These are phyloP conservation scores for Ictalurus punctatus DNA, from an alignment of 2,113 vertebrate genomes.

Conservation along the genomic window DNA sequence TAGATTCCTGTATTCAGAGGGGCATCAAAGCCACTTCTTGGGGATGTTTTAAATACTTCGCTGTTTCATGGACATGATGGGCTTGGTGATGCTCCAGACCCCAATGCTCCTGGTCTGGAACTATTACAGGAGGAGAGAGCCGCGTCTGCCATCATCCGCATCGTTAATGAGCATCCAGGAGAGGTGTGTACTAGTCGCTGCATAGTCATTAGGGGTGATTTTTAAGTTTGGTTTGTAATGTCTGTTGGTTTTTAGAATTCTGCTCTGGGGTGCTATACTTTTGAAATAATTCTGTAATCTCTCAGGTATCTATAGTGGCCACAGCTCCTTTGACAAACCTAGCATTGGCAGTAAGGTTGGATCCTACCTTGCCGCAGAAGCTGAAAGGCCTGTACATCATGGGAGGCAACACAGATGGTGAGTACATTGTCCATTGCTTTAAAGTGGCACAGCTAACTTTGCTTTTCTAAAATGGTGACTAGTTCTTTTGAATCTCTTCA, in stretches of 20 bases:
- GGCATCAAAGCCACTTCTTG: constrained; percentile 64
- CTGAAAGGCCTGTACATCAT: constrained; percentile 77
- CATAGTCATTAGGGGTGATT: background rate
- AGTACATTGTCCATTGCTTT: constrained; percentile 43
- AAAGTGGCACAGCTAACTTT: background rate
- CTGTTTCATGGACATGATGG: constrained; percentile 74
- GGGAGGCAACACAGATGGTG: constrained; percentile 80
- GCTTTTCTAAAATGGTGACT: background rate
- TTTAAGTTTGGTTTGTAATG: background rate
- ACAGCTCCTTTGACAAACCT: constrained; percentile 78
- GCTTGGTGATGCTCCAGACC: constrained; percentile 73
- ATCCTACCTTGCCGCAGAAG: constrained; percentile 75
- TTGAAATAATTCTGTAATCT: background rate
- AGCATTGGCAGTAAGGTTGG: constrained; percentile 78
- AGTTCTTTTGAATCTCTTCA: background rate
- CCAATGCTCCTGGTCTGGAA: constrained; percentile 66
- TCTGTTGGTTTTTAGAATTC: background rate
- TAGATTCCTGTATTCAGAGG: constrained; percentile 77
- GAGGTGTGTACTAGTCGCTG: constrained; percentile 61
- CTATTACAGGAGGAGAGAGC: constrained; percentile 70
- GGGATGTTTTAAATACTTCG: constrained; percentile 41
- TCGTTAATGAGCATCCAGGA: constrained; percentile 68
- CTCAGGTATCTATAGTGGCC: constrained; percentile 72
- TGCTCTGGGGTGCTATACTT: background rate
- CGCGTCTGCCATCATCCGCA: constrained; percentile 72